phyloP scores from a whole-genome alignment of 2,888 invertebrate genomes.

The Chesias legatella region DNA sequence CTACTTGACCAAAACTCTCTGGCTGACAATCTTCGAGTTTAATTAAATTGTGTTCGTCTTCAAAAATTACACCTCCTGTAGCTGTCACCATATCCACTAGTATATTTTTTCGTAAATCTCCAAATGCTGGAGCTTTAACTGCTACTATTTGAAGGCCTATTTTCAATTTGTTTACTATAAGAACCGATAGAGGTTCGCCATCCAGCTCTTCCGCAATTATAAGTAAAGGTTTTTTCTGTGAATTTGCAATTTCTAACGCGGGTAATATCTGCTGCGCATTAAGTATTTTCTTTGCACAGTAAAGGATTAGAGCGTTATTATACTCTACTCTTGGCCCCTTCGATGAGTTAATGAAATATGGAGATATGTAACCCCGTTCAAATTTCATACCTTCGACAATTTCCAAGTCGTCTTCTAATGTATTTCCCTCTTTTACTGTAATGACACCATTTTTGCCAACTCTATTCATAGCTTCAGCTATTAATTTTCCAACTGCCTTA shows the following conservation, averaged over 20 bases:
- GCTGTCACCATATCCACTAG: constrained; percentile 95
- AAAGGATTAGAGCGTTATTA: constrained; percentile 94
- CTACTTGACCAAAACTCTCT: constrained; percentile 90
- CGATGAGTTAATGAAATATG: constrained; percentile 98
- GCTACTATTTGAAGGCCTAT: constrained; percentile 95
- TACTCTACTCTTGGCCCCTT: constrained; percentile 99
- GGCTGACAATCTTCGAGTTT: constrained; percentile 92
- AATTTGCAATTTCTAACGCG: constrained; percentile 95
- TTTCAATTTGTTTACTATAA: constrained; percentile 93
- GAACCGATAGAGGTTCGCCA: constrained; percentile 93
- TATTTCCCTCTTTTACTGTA: constrained; percentile 99
- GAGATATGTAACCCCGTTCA: constrained; percentile 98
- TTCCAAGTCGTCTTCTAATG: constrained; percentile 95
- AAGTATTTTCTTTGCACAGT: constrained; percentile 98
- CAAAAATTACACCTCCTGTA: constrained; percentile 95
- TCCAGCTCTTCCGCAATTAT: constrained; percentile 98
- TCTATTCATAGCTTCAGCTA: constrained; percentile 96
- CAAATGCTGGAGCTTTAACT: constrained; percentile 97
- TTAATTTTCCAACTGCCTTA: constrained; percentile 91
- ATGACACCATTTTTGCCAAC: constrained; percentile 99
- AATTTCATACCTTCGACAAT: constrained; percentile 99
- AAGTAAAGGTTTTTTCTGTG: constrained; percentile 93
- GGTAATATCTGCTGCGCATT: constrained; percentile 96
- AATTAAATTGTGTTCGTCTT: constrained; percentile 92
- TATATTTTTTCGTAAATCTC: constrained; percentile 94